phyloP scores from a whole-genome alignment of 2,888 invertebrate species.

The Graphium colonna region DNA sequence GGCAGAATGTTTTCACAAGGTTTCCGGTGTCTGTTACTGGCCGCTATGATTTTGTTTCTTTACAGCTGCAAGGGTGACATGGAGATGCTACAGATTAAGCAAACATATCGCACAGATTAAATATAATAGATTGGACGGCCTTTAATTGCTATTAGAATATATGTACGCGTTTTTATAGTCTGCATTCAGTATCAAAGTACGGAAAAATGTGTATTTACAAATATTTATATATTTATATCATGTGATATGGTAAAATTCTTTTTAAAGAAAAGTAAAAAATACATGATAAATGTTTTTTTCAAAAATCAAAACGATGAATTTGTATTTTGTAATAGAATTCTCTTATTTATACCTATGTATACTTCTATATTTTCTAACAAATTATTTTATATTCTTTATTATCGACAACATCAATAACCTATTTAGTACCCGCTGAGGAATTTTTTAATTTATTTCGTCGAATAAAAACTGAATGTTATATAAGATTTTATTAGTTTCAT shows the following conservation, averaged over 20 bases:
- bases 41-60: constrained; percentile 35
- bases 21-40: constrained; percentile 59
- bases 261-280: constrained; percentile 1
- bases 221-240: no score
- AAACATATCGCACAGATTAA: neutral
- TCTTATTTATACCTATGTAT: no score
- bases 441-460: neutral
- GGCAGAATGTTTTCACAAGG: constrained; percentile 59
- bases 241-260: constrained; percentile 8
- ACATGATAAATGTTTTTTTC: no score
- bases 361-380: no score
- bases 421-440: neutral
- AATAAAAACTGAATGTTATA: neutral
- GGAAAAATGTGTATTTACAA: no score
- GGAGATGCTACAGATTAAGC: constrained; percentile 22
- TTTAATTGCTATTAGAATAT: no score
- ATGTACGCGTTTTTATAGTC: no score
- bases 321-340: no score
- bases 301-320: no score
- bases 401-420: neutral
- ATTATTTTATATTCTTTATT: no score
- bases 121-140: neutral
- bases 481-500: neutral
- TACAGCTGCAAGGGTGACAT: constrained; percentile 7
- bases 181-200: no score